Base-by-base conservation (phyloP, 1,140 invertebrate genomes). In the Bathynomus jamesi region DNA sequence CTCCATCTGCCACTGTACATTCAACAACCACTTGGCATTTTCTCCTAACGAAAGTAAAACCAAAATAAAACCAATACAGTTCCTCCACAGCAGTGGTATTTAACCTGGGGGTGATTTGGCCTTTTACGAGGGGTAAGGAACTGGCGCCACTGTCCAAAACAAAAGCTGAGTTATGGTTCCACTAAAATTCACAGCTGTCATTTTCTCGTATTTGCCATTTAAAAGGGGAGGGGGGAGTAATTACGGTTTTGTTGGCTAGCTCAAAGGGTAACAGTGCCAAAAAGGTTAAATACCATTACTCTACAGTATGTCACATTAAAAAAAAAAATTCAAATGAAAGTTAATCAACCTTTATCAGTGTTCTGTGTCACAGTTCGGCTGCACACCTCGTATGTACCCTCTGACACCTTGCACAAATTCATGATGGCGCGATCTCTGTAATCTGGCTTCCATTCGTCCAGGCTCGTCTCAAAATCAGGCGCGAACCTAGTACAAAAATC, bases 1-100 rank as follows among this genome's bases (percentile, higher is more conserved):
- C 84, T 98, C 93, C 97, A 99, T 99, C 84, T 98, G 91, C 95
- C 96, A 98, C 76, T 94, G 91, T 0, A 99, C 94, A 82, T 98
- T 98, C 28, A 99, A 83, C 75, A 98, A 89, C 97, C 96, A 99
- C 83, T 99, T 98, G 2, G 96, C 95, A 83, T 97, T 98, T 82
- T 94, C 93, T 87, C 67, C 76, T 72, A 64, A 13, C 11, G 25
- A 13, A 31, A 5, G 21, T 7, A 64, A 28, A n/a, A n/a, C n/a
- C n/a, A n/a, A n/a, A n/a, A n/a, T n/a, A n/a, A n/a, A n/a, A n/a
- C n/a, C n/a, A n/a, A n/a, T n/a, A n/a, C n/a, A n/a, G n/a, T n/a
- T n/a, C n/a, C n/a, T n/a, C n/a, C n/a, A n/a, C n/a, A n/a, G n/a
- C n/a, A n/a, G n/a, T n/a, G n/a, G n/a, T n/a, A n/a, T n/a, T n/a